These are phyloP conservation scores for Yponomeuta cagnagella DNA, from an alignment of 2,888 invertebrate genomes.

Conservation along the genomic window DNA sequence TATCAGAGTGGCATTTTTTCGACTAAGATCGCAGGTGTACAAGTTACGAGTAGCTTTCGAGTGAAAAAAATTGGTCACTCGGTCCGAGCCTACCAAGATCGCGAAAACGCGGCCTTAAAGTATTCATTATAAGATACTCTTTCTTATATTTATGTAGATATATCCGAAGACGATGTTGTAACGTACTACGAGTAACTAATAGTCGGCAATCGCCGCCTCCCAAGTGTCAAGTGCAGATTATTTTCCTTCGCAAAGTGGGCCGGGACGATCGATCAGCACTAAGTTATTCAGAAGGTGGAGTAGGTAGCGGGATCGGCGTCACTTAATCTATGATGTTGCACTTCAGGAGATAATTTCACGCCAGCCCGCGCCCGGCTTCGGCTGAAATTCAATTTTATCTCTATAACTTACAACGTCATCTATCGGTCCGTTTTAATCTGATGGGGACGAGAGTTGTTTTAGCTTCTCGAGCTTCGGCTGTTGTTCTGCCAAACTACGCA, in stretches of 20 bases:
- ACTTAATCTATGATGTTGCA: constrained; percentile 58
- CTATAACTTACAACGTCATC: constrained; percentile 21
- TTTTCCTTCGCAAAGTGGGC: constrained; percentile 43
- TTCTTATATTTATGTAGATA: too few relatives aligned
- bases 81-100: too few relatives aligned
- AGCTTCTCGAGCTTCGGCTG: neutral
- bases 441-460: neutral
- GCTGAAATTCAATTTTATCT: constrained; percentile 56
- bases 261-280: constrained; percentile 39
- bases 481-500: neutral
- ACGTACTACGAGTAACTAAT: neutral
- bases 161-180: too few relatives aligned
- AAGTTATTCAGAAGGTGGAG: constrained; percentile 33
- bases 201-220: constrained; percentile 17
- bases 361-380: constrained; percentile 29
- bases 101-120: too few relatives aligned
- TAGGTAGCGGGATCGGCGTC: constrained; percentile 36
- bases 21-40: too few relatives aligned
- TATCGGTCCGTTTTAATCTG: constrained; percentile 10
- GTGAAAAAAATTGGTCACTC: too few relatives aligned
- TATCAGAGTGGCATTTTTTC: too few relatives aligned
- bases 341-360: constrained; percentile 57
- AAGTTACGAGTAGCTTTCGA: too few relatives aligned
- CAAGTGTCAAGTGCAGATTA: constrained; percentile 25
- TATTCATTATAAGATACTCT: too few relatives aligned